Base-by-base conservation (phyloP, 1,140 invertebrate species). In the Drosophila lacertosa region DNA sequence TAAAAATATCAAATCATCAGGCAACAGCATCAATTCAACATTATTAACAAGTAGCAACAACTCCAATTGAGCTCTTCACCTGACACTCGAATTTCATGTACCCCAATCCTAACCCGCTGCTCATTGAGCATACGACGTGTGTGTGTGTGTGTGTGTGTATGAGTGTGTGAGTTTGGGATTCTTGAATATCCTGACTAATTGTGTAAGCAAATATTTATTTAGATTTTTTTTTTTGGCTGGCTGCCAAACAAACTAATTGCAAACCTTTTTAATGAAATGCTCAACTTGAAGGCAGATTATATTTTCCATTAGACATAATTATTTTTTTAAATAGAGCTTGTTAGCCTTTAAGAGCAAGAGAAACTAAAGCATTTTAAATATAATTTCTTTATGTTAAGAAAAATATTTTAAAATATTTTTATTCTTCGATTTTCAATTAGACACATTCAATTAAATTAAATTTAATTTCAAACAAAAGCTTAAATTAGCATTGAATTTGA, bases 1-100 rank as follows among this genome's bases (percentile, higher is more conserved):
- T 73, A 51, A 55, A 73, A 73, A 76, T 66, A 76, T 76, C 66
- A 72, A 76, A 81, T 77, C 68, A 69, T 51, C 76, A 50, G 35
- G 18, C 26, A 54, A 32, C 18, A 9, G 15, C 45, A 59, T 69
- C 57, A 81, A 81, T 72, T 76, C 54, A 53, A 72, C 33, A 44
- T 59, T 39, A 64, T 65, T 40, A 59, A 63, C 32, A 13, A 33
- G 9, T 37, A 32, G 16, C 45, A 44, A 5, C 26, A 32, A 37
- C 16, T 59, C 15, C 45, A 39, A 64, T 62, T 60, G 35, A 47
- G 13, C 50, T 35, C 45, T 72, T 47, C 57, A 63, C 54, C 37
- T 58, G 22, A 42, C 48, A 64, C 57, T 60, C 47, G 20, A 60
- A 37, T 67, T 60, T 35, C 44, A 20, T 51, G 9, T 44, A 1